phyloP scores from a whole-genome alignment of 2,797 vertebrate species.

The Rallus crepitans region DNA sequence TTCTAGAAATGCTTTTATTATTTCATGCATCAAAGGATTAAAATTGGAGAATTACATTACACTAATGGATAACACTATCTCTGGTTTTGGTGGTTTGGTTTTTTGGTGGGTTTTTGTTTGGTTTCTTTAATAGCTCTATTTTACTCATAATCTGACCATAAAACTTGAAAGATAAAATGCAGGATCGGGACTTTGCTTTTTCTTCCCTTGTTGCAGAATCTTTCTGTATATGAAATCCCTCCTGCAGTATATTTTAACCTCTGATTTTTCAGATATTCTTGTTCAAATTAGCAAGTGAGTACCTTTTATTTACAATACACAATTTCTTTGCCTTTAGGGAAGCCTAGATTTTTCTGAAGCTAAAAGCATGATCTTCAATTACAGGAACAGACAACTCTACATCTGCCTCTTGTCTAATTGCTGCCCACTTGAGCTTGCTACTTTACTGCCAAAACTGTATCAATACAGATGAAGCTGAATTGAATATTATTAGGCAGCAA shows the following conservation, averaged over 20 bases:
- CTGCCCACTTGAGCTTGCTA: neutral
- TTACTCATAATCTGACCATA: neutral
- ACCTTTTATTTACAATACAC: neutral
- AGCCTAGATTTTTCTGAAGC: neutral
- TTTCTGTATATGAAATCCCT: neutral
- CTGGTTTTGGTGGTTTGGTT: no score
- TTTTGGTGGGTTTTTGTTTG: no score
- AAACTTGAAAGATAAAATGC: neutral
- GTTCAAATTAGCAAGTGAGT: neutral
- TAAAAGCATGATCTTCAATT: neutral
- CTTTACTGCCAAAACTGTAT: neutral
- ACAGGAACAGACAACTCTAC: neutral
- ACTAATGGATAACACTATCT: neutral
- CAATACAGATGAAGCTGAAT: neutral
- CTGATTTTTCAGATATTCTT: neutral
- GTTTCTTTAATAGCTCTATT: neutral
- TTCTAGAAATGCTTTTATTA: neutral
- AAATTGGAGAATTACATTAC: neutral
- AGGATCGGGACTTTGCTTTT: neutral
- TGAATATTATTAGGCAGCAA: neutral
- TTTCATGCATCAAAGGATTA: neutral
- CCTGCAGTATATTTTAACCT: neutral
- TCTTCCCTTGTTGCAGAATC: neutral
- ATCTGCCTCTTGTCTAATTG: neutral
- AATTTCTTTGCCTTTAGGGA: neutral